Percentiles rank a stretch among this genome's conserved stretches.
Evolutionary conservation across 2,888 invertebrate genomes (phyloP).

Genomic region (Halictus ligatus): DNA sequence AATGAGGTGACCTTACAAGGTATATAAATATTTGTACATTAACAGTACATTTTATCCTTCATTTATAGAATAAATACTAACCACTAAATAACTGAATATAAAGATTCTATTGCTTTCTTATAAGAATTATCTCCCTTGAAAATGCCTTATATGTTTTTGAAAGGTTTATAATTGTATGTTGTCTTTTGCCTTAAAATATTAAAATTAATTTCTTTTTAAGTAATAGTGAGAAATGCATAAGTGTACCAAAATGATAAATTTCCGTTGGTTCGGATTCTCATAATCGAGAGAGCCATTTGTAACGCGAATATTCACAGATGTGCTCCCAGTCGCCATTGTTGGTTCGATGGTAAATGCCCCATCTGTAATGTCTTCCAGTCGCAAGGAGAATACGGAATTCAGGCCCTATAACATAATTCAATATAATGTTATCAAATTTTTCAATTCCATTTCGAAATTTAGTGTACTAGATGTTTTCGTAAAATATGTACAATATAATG

Average conservation of each 20-base stretch:
- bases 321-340: slow-evolving; percentile 91
- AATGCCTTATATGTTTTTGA: neutral
- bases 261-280: slow-evolving; percentile 96
- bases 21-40: too few species aligned
- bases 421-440: neutral
- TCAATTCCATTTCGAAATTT: neutral
- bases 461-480: too few species aligned
- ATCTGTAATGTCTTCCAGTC: slow-evolving; percentile 90
- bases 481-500: too few species aligned
- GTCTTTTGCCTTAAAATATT: neutral
- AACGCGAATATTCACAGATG: slow-evolving; percentile 92
- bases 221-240: neutral
- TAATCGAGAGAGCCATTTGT: slow-evolving; percentile 93
- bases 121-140: neutral
- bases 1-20: too few species aligned
- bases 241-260: slow-evolving; percentile 93
- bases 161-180: neutral
- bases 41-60: too few species aligned
- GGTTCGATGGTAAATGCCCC: slow-evolving; percentile 95
- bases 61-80: too few species aligned
- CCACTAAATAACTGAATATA: too few species aligned
- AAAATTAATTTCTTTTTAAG: neutral
- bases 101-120: too few species aligned
- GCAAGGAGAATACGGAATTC: slow-evolving; percentile 93
- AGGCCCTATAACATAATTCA: slow-evolving; percentile 87